Percentiles rank a stretch among this genome's conserved stretches.
Conservation (phyloP, 2,888 invertebrate genomes). For the Mesorhabditis spiculigera region DNA sequence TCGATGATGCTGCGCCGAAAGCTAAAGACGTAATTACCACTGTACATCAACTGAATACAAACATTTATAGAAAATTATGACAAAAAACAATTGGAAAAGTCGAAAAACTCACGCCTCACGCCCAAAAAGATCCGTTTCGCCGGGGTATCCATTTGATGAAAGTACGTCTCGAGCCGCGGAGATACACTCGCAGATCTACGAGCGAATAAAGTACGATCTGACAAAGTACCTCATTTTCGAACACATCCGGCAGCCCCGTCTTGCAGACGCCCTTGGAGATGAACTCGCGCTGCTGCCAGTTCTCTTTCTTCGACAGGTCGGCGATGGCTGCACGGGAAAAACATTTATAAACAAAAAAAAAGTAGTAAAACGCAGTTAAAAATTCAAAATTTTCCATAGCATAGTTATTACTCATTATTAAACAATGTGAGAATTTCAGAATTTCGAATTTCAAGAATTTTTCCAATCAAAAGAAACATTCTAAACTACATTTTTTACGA, state of each 20-base stretch:
- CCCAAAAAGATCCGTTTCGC: slow-evolving; percentile 52
- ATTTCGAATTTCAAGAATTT: not conserved
- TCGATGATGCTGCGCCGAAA: slow-evolving; percentile 45
- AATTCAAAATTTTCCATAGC: no score
- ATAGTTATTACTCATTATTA: not conserved
- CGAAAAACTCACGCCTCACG: slow-evolving; percentile 27
- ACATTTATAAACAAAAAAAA: not conserved
- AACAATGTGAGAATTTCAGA: not conserved
- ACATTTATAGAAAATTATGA: not conserved
- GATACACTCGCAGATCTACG: slow-evolving; percentile 47
- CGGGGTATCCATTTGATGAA: slow-evolving; percentile 41
- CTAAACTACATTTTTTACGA: not conserved
- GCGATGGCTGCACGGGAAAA: slow-evolving; percentile 21
- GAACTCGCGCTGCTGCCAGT: slow-evolving; percentile 50
- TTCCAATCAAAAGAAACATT: not conserved
- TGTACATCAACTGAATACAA: no score
- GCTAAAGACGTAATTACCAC: no score
- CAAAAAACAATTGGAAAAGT: not conserved
- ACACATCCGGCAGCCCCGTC: slow-evolving; percentile 55
- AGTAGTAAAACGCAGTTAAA: not conserved
- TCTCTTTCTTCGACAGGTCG: slow-evolving; percentile 45
- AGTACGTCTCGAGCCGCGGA: slow-evolving; percentile 43
- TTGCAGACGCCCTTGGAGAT: slow-evolving; percentile 42
- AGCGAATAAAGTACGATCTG: not conserved
- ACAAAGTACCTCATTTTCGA: slow-evolving; percentile 47